Evolutionary conservation across 2,888 invertebrate genomes (phyloP).

Genomic region (Eilema depressum): DNA sequence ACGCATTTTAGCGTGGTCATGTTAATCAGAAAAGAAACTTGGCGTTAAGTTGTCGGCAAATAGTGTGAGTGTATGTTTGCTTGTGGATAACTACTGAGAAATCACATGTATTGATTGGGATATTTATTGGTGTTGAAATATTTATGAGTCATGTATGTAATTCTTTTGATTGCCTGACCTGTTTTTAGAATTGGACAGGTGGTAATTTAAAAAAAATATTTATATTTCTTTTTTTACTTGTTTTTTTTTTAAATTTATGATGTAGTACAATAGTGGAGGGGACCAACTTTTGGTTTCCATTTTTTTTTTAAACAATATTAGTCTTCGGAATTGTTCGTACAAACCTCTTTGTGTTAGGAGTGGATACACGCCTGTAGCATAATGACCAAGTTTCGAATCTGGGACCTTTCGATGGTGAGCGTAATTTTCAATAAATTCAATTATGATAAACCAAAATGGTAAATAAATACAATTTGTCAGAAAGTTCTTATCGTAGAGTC

Average conservation of each 20-base stretch:
- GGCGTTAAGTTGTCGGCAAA: slow-evolving; percentile 71
- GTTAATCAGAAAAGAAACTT: slow-evolving; percentile 75
- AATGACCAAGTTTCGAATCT: too few species aligned
- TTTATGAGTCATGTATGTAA: not conserved
- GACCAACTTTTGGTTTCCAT: too few species aligned
- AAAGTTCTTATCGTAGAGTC: not conserved
- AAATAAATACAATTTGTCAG: not conserved
- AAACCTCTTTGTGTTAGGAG: too few species aligned
- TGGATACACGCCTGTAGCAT: too few species aligned
- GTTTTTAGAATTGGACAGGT: not conserved
- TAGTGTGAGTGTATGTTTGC: slow-evolving; percentile 49
- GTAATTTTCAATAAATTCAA: not conserved
- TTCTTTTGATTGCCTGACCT: not conserved
- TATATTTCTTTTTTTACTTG: not conserved
- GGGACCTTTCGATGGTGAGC: too few species aligned
- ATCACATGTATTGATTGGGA: slow-evolving; percentile 41
- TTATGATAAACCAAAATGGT: not conserved
- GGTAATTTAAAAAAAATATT: not conserved
- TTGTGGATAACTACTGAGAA: slow-evolving; percentile 38
- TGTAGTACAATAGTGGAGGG: too few species aligned
- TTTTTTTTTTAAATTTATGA: too few species aligned
- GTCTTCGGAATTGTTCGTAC: too few species aligned
- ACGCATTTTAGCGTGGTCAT: slow-evolving; percentile 70
- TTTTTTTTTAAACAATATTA: too few species aligned
- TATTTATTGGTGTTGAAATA: slow-evolving; percentile 20